Base-by-base conservation (phyloP, 2,797 vertebrate species). In the Arremon aurantiirostris region DNA sequence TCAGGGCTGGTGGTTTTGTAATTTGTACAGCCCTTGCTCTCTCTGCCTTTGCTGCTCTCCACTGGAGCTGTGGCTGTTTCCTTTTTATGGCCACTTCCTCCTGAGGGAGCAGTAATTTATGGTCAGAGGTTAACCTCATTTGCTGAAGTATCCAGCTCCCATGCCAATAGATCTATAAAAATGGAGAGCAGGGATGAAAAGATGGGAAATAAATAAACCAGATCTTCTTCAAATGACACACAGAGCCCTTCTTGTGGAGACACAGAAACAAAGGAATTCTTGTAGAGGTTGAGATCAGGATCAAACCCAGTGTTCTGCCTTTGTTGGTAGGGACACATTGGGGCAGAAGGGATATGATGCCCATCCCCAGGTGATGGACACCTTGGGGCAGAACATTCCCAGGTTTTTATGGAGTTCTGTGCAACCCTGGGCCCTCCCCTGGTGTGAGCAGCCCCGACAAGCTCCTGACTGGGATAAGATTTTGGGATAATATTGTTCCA, bases 81-180 rank as follows among this genome's bases (percentile, higher is more conserved):
- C 66, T 83, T 95, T 94, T 72, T 68, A 68, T 63, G 89, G 56
- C 93, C 63, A 63, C 90, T 96, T 91, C 93, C 86, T 95, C 95
- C 91, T 59, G 80, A 65, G 95, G 95, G 94, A 96, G 82, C 88
- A 56, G 77, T 88, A 78, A 95, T 94, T 93, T 65, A 72, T 95
- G 94, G 91, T 85, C 93, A 94, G 94, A 91, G 96, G 95, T 96
- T 96, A 96, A 95, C 94, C 91, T 95, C 82, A 76, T 95, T 90
- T 95, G 90, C 93, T 86, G 63, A 86, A 94, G 42, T 37, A 90
- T 93, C 91, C 80, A 69, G 19, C 90, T 86, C 46, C 73, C 78
- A 2, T 34, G 77, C 94, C 96, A 95, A 15, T 23, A 56, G 82
- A 86, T 81, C 77, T 44, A 90, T 90, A 86, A 91, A 96, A 95